Conservation (phyloP, 2,888 invertebrate species). For the Piscicola geometra region DNA sequence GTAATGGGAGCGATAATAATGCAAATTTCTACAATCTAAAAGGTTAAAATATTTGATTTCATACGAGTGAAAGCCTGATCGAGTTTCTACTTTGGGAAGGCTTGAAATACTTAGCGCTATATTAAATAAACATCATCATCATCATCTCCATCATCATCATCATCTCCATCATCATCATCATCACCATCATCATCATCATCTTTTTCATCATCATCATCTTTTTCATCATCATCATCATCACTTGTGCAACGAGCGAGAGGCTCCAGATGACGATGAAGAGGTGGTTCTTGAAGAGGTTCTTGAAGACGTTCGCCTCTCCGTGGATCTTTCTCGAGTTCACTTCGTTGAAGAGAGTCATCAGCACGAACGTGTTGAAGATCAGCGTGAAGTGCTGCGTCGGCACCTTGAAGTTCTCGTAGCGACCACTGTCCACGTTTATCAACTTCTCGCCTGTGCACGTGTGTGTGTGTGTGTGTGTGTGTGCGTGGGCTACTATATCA, state of each 20-base stretch:
- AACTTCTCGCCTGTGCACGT: conserved; percentile 74
- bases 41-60: too few relatives aligned
- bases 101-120: too few relatives aligned
- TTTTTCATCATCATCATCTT: conserved; percentile 34
- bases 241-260: conserved; percentile 87
- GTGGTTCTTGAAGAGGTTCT: conserved; percentile 93
- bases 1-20: too few relatives aligned
- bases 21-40: too few relatives aligned
- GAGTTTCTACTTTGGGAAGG: neutral
- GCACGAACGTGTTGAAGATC: conserved; percentile 98
- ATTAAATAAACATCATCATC: conserved; percentile 13
- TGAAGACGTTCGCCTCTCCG: conserved; percentile 95
- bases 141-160: conserved; percentile 34
- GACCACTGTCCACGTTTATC: conserved; percentile 86
- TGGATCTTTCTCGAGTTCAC: conserved; percentile 99
- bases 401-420: conserved; percentile 63
- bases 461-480: too few relatives aligned
- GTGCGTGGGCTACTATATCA: too few relatives aligned
- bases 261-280: conserved; percentile 98
- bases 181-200: conserved; percentile 37
- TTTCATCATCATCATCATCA: conserved; percentile 54
- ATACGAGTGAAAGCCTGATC: neutral
- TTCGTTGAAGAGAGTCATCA: conserved; percentile 99
- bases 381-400: conserved; percentile 95
- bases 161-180: conserved; percentile 30